Evolutionary conservation across 92 coral and sea anemone species (phyloP), one percentile per base, ranked within the genome.

Genomic region (Epizoanthus ramosus): DNA sequence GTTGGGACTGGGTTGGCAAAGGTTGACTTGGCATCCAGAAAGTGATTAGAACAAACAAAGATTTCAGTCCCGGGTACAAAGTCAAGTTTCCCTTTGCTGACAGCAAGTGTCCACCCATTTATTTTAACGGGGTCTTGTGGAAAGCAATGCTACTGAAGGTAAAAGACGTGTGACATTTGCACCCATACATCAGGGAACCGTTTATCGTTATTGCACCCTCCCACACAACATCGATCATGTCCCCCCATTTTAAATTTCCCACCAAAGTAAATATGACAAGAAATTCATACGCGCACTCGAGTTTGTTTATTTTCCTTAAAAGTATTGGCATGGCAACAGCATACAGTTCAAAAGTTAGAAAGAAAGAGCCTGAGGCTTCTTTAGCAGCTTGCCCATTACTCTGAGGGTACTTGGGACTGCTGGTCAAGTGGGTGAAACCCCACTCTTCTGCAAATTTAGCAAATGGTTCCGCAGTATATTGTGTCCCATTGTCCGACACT

Each of bases 1-100:
- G 63, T 73, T 17, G 79, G 79, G 35, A n/a, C 47, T 43, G 60
- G 79, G 22, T 73, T 73, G 56, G 61, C 63, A 33, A 45, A 50
- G 37, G 79, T 73, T 73, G 74, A 43, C 74, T 69, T 69, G 33
- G 66, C 81, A 75, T 75, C 35, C n/a, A 18, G 45, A 54, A 75
- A 75, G n/a, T 75, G 81, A 45, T 75, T 75, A 6, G 47, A 54
- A 43, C 81, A 75, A 13, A 75, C 81, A 28, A 43, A 22, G 6
- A 18, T 23, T 56, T 57, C 39, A 43, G 21, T 33, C 22, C 47
- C 22, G 1, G 68, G 50, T 9, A 10, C 41, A 45, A 75, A 75
- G 18, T 75, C 47, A 25, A 39, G 59, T 75, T 43, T 75, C 23
- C 66, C 66, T 54, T 54, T 54, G 2, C 67, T n/a, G 41, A 75